Conservation (phyloP, 2,113 vertebrate genomes). For the Mellivora capensis region DNA sequence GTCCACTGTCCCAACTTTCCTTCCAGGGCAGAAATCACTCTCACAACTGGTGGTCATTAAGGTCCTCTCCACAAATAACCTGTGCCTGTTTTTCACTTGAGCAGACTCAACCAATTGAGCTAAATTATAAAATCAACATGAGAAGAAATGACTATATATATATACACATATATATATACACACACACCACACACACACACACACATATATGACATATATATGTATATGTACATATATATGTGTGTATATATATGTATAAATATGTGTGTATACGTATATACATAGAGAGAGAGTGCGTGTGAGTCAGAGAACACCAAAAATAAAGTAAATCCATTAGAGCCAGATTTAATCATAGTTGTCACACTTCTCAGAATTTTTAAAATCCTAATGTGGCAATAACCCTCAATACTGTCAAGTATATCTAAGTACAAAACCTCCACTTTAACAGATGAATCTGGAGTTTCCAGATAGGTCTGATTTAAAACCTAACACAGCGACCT, state of each 20-base stretch:
- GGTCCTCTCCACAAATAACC: not conserved
- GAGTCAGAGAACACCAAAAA: not conserved
- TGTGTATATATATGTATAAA: not conserved
- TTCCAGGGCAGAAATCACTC: not conserved
- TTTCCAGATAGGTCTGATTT: not conserved
- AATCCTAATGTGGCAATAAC: not conserved
- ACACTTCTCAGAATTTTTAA: not conserved
- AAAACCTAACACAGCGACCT: not conserved
- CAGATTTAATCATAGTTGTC: not conserved
- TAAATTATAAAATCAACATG: not conserved
- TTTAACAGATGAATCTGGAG: not conserved
- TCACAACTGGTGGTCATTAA: not conserved
- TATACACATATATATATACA: fast-evolving
- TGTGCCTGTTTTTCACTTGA: not conserved
- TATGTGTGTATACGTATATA: fast-evolving
- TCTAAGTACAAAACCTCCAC: not conserved
- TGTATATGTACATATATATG: not conserved
- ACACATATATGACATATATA: not conserved
- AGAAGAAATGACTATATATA: not conserved
- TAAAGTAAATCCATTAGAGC: not conserved
- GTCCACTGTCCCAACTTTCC: not conserved
- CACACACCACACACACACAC: not conserved
- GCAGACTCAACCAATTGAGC: not conserved
- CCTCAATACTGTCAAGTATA: not conserved
- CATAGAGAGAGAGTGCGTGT: not conserved